phyloP scores from a whole-genome alignment of 1,140 invertebrate species.

The Teleopsis dalmanni region DNA sequence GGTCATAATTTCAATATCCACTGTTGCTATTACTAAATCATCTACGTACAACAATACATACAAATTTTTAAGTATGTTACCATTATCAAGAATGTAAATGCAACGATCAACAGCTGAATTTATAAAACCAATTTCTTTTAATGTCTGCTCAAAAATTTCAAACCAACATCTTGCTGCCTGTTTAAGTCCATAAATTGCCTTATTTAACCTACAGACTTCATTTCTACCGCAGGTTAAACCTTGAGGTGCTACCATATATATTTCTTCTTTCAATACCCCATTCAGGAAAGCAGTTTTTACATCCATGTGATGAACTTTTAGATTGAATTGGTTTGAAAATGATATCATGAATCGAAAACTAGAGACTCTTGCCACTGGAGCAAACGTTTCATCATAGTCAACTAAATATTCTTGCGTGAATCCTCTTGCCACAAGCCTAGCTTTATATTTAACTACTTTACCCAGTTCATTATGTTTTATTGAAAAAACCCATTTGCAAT shows the following conservation, averaged over 20 bases:
- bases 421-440: constrained; percentile 43
- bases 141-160: constrained; percentile 22
- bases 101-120: constrained; percentile 26
- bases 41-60: constrained; percentile 29
- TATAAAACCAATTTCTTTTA: constrained; percentile 25
- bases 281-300: constrained; percentile 10
- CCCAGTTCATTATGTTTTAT: constrained; percentile 35
- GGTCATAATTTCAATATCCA: constrained; percentile 14
- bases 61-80: constrained; percentile 14
- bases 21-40: constrained; percentile 21
- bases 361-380: constrained; percentile 19
- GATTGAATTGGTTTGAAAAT: constrained; percentile 43
- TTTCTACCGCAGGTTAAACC: constrained; percentile 19
- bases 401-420: too few relatives aligned
- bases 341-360: constrained; percentile 38
- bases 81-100: constrained; percentile 25
- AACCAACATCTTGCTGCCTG: constrained; percentile 38
- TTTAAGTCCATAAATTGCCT: constrained; percentile 44
- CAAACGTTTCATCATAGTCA: too few relatives aligned
- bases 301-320: constrained; percentile 34
- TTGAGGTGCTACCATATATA: constrained; percentile 29
- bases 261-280: constrained; percentile 10
- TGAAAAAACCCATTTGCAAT: constrained; percentile 39
- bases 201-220: constrained; percentile 35
- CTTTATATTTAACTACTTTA: constrained; percentile 38